These are phyloP conservation scores for Diphyllodes magnificus DNA, from an alignment of 2,113 vertebrate genomes.

Conservation along the genomic window DNA sequence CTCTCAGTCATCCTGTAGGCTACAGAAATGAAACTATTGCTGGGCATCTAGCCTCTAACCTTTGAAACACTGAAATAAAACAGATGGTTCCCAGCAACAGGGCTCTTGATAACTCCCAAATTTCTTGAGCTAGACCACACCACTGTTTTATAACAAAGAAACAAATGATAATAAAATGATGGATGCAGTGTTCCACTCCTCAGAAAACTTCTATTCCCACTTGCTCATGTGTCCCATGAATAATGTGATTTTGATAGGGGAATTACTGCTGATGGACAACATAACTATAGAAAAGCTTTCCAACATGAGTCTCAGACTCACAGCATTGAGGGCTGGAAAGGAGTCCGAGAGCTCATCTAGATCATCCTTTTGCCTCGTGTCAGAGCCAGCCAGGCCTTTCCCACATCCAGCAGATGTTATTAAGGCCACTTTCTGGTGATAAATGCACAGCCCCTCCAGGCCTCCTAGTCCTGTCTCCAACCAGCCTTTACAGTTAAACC, in stretches of 20 bases:
- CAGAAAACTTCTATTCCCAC: background rate
- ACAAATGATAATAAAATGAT: background rate
- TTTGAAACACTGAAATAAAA: background rate
- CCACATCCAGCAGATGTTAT: background rate
- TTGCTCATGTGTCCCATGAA: background rate
- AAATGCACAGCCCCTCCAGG: background rate
- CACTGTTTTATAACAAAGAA: background rate
- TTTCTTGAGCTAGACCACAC: background rate
- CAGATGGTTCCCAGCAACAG: background rate
- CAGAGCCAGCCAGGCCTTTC: background rate
- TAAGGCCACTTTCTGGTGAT: background rate
- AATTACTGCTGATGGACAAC: background rate
- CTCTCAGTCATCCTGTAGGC: background rate
- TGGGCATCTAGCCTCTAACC: background rate
- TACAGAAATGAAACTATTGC: background rate
- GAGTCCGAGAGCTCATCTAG: background rate
- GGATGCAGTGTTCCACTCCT: background rate
- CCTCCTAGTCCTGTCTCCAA: background rate
- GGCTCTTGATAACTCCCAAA: background rate
- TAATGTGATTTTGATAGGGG: background rate
- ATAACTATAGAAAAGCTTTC: background rate
- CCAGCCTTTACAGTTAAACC: background rate
- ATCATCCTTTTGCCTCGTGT: background rate
- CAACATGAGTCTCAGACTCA: background rate
- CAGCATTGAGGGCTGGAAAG: background rate